These are phyloP conservation scores for Cryptus armator DNA, from an alignment of 2,888 invertebrate genomes.

Conservation along the genomic window DNA sequence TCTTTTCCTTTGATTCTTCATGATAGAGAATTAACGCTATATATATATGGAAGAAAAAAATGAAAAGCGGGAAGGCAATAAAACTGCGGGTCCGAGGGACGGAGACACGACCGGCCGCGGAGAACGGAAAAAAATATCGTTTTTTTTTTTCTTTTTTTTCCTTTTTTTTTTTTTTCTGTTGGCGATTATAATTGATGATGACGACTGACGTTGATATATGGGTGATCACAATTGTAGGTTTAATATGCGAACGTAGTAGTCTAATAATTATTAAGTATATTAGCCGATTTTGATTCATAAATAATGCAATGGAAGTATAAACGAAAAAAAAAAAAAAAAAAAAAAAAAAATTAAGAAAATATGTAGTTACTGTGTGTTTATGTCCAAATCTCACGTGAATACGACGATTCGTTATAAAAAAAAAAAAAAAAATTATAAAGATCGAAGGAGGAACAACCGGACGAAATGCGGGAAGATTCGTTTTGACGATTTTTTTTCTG, in stretches of 20 bases:
- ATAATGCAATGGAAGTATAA: conserved; percentile 83
- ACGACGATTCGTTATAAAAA: conserved; percentile 79
- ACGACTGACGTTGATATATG: conserved; percentile 83
- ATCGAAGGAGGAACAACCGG: conserved; percentile 61
- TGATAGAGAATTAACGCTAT: conserved; percentile 51
- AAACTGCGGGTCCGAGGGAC: conserved; percentile 50
- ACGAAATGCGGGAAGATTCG: conserved; percentile 54
- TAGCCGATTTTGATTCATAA: conserved; percentile 85
- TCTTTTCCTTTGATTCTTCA: conserved; percentile 64
- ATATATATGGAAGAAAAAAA: conserved; percentile 11
- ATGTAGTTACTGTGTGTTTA: conserved; percentile 85
- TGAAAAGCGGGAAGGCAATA: conserved; percentile 39
- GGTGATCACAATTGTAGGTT: conserved; percentile 85
- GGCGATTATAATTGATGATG: conserved; percentile 71
- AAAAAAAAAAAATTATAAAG: conserved; percentile 76
- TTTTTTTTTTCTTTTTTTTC: conserved; percentile 1
- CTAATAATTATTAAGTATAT: conserved; percentile 85
- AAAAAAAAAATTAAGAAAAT: conserved; percentile 74
- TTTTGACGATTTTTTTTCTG: conserved; percentile 51
- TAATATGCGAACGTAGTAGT: conserved; percentile 81
- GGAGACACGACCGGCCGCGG: conserved; percentile 49
- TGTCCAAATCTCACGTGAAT: conserved; percentile 85
- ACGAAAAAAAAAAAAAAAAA: conserved; percentile 50
- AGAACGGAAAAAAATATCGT: conserved; percentile 5
- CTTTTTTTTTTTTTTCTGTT: neutral